These are phyloP conservation scores for Euschistus heros DNA, from an alignment of 1,140 invertebrate genomes.

Conservation along the genomic window DNA sequence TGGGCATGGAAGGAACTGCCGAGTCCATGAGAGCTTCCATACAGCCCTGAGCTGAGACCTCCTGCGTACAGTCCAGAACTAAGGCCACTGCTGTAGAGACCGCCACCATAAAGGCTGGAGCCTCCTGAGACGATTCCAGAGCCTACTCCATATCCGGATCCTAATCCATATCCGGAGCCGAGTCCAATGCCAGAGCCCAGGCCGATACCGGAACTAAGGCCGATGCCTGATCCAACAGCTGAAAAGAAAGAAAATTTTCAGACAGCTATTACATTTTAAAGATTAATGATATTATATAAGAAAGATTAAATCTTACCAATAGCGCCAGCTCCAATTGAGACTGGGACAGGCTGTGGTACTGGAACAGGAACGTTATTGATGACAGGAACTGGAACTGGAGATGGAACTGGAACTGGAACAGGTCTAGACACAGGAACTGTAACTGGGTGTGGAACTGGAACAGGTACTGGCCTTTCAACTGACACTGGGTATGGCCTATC, in stretches of 20 bases:
- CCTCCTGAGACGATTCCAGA: background rate
- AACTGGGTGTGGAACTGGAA: background rate
- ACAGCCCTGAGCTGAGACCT: background rate
- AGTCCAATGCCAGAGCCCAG: background rate
- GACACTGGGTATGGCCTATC: background rate
- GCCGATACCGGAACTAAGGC: background rate
- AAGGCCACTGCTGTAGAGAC: background rate
- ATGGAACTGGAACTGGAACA: constrained; percentile 18
- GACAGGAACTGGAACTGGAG: background rate
- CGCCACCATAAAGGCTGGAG: background rate
- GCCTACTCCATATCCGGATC: background rate
- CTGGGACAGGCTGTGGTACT: constrained; percentile 3
- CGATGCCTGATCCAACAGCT: background rate
- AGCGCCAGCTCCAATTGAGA: background rate
- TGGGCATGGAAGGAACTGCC: background rate
- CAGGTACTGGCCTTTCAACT: background rate
- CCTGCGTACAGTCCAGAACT: background rate
- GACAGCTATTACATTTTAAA: background rate
- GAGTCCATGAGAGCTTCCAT: background rate
- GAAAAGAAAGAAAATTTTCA: background rate
- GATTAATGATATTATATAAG: background rate
- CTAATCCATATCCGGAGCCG: background rate
- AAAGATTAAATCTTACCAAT: background rate
- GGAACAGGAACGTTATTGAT: constrained; percentile 17
- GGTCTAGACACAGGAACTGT: constrained; percentile 26